Percentiles rank a stretch among this genome's conserved stretches.
Conservation (phyloP, 2,797 vertebrate species). For the Spinibarbus caldwelli region DNA sequence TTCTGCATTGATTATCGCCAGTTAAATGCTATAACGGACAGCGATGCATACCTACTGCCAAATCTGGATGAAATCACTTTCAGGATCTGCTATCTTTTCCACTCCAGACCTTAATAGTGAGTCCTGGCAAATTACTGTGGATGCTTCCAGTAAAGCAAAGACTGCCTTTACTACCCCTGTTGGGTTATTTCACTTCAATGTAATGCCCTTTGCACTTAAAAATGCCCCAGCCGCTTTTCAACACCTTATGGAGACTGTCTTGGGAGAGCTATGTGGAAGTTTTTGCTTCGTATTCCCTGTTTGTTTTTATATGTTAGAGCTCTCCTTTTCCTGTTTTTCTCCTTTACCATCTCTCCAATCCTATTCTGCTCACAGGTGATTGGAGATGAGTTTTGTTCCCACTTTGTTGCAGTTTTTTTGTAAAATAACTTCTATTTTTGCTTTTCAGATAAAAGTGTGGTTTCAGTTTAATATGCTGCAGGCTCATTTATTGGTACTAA, state of each 20-base stretch:
- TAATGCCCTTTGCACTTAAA: background rate
- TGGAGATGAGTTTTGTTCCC: too few relatives aligned
- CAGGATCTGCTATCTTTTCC: background rate
- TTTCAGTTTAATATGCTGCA: background rate
- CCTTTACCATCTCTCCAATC: too few relatives aligned
- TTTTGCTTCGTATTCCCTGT: background rate
- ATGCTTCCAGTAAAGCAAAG: background rate
- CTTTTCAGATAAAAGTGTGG: too few relatives aligned
- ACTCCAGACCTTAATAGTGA: background rate
- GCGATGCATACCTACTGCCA: background rate
- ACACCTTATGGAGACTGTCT: background rate
- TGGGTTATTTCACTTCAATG: background rate
- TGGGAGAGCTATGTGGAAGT: background rate
- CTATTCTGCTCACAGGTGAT: too few relatives aligned
- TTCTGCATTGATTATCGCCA: background rate
- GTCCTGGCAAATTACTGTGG: background rate
- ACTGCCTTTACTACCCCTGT: background rate
- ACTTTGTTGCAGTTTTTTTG: too few relatives aligned
- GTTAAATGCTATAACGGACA: background rate
- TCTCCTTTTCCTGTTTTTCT: too few relatives aligned
- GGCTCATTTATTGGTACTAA: background rate
- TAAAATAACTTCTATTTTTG: too few relatives aligned
- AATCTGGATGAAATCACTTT: background rate
- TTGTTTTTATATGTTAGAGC: too few relatives aligned
- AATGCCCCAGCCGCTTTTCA: background rate